Percentiles rank a stretch among this genome's conserved stretches.
These are phyloP conservation scores for Luidia sarsii DNA, from an alignment of 53 echinoderm and acorn worm species.

Conservation along the genomic window DNA sequence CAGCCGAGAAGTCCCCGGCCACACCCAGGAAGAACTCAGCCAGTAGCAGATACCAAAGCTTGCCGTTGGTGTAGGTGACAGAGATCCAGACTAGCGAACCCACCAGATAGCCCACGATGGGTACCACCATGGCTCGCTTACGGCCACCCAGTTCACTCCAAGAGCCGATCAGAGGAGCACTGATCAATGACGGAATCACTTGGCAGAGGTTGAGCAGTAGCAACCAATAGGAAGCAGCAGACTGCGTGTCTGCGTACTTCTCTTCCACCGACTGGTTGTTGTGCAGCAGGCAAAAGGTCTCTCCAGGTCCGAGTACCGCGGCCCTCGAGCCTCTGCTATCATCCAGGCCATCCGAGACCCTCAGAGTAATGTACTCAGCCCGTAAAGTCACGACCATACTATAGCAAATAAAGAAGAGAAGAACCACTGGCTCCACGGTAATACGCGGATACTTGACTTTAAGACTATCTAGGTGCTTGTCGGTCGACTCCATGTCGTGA, in stretches of 20 bases:
- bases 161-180: conserved; percentile 63
- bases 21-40: conserved; percentile 69
- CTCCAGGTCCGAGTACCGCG: conserved; percentile 14
- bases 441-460: conserved; percentile 21
- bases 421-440: conserved; percentile 78
- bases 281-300: neutral
- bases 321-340: conserved; percentile 24
- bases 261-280: conserved; percentile 36
- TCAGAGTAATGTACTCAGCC: conserved; percentile 69
- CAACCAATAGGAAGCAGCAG: conserved; percentile 67
- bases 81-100: conserved; percentile 58
- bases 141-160: conserved; percentile 73
- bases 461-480: neutral
- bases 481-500: neutral
- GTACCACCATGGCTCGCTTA: conserved; percentile 72
- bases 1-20: conserved; percentile 66
- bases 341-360: conserved; percentile 42
- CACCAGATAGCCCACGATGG: conserved; percentile 67
- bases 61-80: conserved; percentile 46
- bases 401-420: conserved; percentile 72
- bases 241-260: conserved; percentile 45
- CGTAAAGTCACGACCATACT: conserved; percentile 72
- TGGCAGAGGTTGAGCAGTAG: conserved; percentile 57
- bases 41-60: conserved; percentile 70
- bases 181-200: conserved; percentile 65